phyloP scores from a whole-genome alignment of 1,140 invertebrate species.

The Elymnias hypermnestra region DNA sequence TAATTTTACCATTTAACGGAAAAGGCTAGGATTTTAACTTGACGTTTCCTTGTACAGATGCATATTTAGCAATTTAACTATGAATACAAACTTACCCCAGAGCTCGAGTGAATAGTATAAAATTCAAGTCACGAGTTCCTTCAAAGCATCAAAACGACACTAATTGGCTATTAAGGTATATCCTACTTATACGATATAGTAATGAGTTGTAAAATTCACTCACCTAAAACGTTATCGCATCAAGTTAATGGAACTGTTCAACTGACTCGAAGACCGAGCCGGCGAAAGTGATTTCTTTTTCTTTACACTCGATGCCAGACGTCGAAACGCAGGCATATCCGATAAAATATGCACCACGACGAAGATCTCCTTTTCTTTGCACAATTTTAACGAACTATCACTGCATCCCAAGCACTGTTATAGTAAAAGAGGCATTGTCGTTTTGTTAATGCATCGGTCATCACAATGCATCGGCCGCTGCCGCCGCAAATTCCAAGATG shows the following conservation, averaged over 20 bases:
- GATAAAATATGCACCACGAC: slow-evolving; percentile 43
- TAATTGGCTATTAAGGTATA: slow-evolving; percentile 32
- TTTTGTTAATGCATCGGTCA: slow-evolving; percentile 37
- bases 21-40: no score
- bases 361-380: slow-evolving; percentile 17
- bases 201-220: slow-evolving; percentile 47
- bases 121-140: neutral
- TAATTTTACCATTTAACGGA: no score
- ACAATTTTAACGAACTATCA: slow-evolving; percentile 40
- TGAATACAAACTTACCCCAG: no score
- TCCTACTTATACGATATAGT: slow-evolving; percentile 17
- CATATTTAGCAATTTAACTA: no score
- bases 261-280: slow-evolving; percentile 39
- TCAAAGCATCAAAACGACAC: slow-evolving; percentile 32
- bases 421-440: slow-evolving; percentile 5
- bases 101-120: neutral
- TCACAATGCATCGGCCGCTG: slow-evolving; percentile 29
- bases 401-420: slow-evolving; percentile 54
- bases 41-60: no score
- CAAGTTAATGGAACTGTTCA: slow-evolving; percentile 51
- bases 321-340: slow-evolving; percentile 66
- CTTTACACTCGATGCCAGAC: slow-evolving; percentile 61
- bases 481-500: slow-evolving; percentile 16
- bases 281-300: slow-evolving; percentile 63
- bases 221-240: slow-evolving; percentile 73